A percentile compares a stretch with the other conserved stretches of the same genome.
These are phyloP conservation scores for Sparidentex hasta DNA, from an alignment of 2,797 vertebrate genomes.

Conservation along the genomic window DNA sequence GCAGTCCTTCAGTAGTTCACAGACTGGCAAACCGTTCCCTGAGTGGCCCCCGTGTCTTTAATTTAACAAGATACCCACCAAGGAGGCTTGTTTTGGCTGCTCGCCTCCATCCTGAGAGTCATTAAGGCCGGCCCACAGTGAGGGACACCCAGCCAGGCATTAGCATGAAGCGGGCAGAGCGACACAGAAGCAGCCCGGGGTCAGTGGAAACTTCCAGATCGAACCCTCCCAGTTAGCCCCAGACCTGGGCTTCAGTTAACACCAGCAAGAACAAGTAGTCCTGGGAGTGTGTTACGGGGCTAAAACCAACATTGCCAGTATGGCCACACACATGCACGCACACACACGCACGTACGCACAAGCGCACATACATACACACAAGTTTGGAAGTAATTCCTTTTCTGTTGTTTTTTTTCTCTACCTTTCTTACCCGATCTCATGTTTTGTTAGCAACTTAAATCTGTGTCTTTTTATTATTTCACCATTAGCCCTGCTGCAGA, in stretches of 20 bases:
- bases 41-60: slow-evolving; percentile 54
- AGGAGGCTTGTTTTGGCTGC: slow-evolving; percentile 65
- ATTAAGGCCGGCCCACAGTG: slow-evolving; percentile 59
- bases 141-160: slow-evolving; percentile 60
- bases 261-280: slow-evolving; percentile 50
- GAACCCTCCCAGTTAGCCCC: slow-evolving; percentile 55
- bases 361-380: too few species aligned
- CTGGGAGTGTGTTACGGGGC: slow-evolving; percentile 50
- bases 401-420: neutral
- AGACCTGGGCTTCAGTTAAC: slow-evolving; percentile 53
- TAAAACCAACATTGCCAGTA: slow-evolving; percentile 49
- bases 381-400: slow-evolving; percentile 13
- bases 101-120: slow-evolving; percentile 56
- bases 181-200: slow-evolving; percentile 51
- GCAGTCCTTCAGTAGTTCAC: slow-evolving; percentile 46
- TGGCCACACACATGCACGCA: slow-evolving; percentile 5
- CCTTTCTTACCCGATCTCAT: slow-evolving; percentile 12
- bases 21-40: slow-evolving; percentile 32
- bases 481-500: slow-evolving; percentile 38
- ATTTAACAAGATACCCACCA: slow-evolving; percentile 66
- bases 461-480: slow-evolving; percentile 44
- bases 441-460: slow-evolving; percentile 63
- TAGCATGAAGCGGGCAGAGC: slow-evolving; percentile 55
- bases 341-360: neutral
- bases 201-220: slow-evolving; percentile 73